Evolutionary conservation across 2,888 invertebrate species (phyloP).

Genomic region (Rhaphigaster nebulosa): DNA sequence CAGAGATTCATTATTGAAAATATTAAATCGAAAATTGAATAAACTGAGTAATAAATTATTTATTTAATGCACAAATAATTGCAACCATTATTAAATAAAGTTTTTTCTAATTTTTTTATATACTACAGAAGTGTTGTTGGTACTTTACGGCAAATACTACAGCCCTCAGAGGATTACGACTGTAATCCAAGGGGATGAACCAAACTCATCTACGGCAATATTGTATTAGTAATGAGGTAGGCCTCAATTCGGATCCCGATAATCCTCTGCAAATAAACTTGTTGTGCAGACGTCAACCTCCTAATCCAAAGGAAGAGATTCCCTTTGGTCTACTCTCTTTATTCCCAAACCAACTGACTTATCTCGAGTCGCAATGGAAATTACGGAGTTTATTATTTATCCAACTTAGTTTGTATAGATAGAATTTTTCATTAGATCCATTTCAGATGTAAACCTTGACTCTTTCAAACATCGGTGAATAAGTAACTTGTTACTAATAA

Average conservation of each 20-base stretch:
- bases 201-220: background rate
- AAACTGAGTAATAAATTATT: no score
- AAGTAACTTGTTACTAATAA: no score
- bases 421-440: background rate
- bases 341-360: background rate
- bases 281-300: background rate
- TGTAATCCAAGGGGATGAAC: background rate
- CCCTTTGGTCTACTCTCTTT: background rate
- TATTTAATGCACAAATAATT: background rate
- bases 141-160: background rate
- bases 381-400: background rate
- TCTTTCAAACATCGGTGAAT: no score
- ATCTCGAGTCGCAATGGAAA: background rate
- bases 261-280: conserved; percentile 3
- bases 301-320: background rate
- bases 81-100: background rate
- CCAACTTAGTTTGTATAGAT: background rate
- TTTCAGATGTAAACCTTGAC: background rate
- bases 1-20: no score
- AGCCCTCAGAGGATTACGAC: background rate
- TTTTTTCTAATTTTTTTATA: background rate
- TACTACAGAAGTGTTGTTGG: background rate
- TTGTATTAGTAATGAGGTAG: conserved; percentile 7
- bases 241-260: background rate
- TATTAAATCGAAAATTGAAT: no score